phyloP scores from a whole-genome alignment of 2,888 invertebrate species.

The Eutolmus rufibarbis region DNA sequence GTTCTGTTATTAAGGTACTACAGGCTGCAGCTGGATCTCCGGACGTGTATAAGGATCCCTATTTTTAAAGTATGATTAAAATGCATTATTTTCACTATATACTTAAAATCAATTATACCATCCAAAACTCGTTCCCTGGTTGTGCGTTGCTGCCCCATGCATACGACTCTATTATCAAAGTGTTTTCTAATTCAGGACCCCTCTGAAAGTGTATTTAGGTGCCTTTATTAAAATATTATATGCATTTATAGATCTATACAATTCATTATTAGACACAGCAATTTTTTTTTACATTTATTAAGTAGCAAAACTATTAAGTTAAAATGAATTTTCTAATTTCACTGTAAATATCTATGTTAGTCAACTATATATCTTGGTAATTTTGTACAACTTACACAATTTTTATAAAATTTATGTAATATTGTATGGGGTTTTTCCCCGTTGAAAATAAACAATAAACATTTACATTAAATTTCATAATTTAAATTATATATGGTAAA shows the following conservation, averaged over 20 bases:
- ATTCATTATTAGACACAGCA: too few species aligned
- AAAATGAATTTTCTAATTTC: too few species aligned
- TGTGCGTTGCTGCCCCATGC: conserved; percentile 78
- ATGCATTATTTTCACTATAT: background rate
- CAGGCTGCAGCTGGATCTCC: conserved; percentile 69
- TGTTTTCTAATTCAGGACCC: conserved; percentile 62
- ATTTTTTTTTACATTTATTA: too few species aligned
- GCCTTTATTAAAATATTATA: background rate
- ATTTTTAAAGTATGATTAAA: background rate
- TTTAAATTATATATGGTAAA: too few species aligned
- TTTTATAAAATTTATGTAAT: too few species aligned
- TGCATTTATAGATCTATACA: background rate
- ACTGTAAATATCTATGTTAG: too few species aligned
- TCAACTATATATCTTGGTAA: too few species aligned
- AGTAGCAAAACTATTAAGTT: too few species aligned
- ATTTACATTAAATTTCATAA: too few species aligned
- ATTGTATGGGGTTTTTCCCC: too few species aligned
- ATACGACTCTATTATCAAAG: conserved; percentile 64
- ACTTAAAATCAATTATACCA: conserved; percentile 55
- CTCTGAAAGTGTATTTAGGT: background rate
- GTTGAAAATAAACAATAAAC: too few species aligned
- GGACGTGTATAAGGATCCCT: conserved; percentile 54
- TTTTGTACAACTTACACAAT: too few species aligned
- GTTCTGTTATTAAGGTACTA: conserved; percentile 67
- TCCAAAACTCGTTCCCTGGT: conserved; percentile 79